Conservation (phyloP, 2,888 invertebrate species). For the Bombyx huttoni region DNA sequence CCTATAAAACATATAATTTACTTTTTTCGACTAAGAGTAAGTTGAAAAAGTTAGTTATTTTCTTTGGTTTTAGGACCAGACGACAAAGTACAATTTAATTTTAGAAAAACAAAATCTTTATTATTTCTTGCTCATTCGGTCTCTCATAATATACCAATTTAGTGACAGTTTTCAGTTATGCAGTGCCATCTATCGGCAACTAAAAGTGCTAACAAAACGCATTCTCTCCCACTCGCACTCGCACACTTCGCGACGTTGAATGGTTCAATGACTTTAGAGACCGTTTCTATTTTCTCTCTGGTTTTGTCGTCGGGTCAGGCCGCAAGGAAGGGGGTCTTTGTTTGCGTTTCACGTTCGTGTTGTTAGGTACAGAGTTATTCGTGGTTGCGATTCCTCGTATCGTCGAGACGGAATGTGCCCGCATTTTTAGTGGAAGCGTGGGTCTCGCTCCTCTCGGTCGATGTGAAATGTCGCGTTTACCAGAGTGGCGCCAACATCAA, state of each 20-base stretch:
- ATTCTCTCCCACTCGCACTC: constrained; percentile 56
- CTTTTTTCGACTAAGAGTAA: too few species aligned
- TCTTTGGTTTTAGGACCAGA: too few species aligned
- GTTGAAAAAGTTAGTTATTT: too few species aligned
- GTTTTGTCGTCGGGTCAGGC: constrained; percentile 62
- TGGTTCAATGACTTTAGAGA: constrained; percentile 71
- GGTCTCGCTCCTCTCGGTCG: constrained; percentile 63
- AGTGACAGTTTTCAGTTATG: constrained; percentile 1
- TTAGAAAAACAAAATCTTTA: background rate
- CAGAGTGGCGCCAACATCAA: constrained; percentile 63
- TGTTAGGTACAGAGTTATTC: constrained; percentile 60
- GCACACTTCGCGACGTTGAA: constrained; percentile 41
- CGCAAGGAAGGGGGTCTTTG: constrained; percentile 64
- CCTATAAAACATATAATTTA: too few species aligned
- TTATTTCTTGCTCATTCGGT: constrained; percentile 21
- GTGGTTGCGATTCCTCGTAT: constrained; percentile 49
- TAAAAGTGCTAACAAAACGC: constrained; percentile 7
- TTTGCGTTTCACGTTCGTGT: constrained; percentile 70
- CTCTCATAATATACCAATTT: constrained; percentile 23
- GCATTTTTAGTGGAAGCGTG: constrained; percentile 60
- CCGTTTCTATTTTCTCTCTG: constrained; percentile 73
- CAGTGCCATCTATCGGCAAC: constrained; percentile 38
- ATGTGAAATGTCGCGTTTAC: constrained; percentile 63
- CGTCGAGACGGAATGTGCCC: constrained; percentile 68
- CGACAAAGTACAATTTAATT: too few species aligned